phyloP scores from a whole-genome alignment of 2,888 invertebrate genomes.

The Spodoptera picta region DNA sequence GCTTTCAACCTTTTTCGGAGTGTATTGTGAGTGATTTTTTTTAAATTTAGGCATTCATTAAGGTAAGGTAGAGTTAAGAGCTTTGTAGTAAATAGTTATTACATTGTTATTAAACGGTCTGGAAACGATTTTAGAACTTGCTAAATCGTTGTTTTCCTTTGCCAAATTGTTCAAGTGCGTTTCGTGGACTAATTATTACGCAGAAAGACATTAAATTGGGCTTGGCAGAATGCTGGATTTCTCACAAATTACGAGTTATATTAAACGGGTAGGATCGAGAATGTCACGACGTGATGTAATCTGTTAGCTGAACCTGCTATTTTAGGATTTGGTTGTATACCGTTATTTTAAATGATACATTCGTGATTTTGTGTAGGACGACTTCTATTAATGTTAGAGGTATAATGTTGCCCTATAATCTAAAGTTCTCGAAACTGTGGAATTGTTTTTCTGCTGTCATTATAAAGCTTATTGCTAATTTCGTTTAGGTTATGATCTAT shows the following conservation, averaged over 20 bases:
- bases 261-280: conserved; percentile 74
- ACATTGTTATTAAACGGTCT: conserved; percentile 25
- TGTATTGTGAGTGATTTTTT: conserved; percentile 61
- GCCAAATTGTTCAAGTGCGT: conserved; percentile 65
- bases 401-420: conserved; percentile 1
- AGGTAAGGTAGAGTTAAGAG: conserved; percentile 53
- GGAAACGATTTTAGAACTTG: conserved; percentile 25
- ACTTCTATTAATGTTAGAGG: conserved; percentile 61
- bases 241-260: conserved; percentile 73
- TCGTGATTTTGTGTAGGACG: conserved; percentile 61
- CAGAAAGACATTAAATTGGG: conserved; percentile 77
- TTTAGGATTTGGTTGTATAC: conserved; percentile 73
- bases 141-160: conserved; percentile 53
- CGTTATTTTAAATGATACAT: conserved; percentile 71
- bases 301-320: conserved; percentile 76
- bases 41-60: conserved; percentile 9
- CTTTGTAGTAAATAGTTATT: conserved; percentile 10
- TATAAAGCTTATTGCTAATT: no score
- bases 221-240: conserved; percentile 78
- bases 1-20: conserved; percentile 54
- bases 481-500: no score
- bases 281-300: conserved; percentile 81
- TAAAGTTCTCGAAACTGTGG: no score
- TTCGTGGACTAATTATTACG: conserved; percentile 72
- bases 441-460: no score